Percentiles rank a stretch among this genome's conserved stretches.
Conservation (phyloP, 2,888 invertebrate genomes). For the Celastrina argiolus region DNA sequence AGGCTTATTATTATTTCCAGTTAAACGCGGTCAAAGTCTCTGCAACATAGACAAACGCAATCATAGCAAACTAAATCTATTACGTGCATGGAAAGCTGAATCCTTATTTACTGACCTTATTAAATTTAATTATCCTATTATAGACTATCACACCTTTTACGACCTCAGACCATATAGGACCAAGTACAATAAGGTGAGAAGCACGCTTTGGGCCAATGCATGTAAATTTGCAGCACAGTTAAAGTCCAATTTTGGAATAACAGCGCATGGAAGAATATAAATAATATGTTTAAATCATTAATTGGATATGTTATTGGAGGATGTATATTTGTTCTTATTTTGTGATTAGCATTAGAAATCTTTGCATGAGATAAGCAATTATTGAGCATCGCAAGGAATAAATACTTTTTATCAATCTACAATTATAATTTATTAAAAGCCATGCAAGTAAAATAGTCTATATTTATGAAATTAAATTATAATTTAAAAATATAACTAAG, state of each 20-base stretch:
- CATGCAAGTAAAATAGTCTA: too few species aligned
- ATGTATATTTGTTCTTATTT: background rate
- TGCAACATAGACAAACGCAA: too few species aligned
- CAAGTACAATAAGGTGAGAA: slow-evolving; percentile 51
- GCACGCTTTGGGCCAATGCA: slow-evolving; percentile 56
- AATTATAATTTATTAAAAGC: too few species aligned
- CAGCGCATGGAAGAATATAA: background rate
- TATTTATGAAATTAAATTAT: background rate
- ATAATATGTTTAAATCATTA: background rate
- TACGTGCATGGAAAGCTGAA: background rate
- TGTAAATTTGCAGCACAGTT: slow-evolving; percentile 40
- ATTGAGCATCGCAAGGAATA: too few species aligned
- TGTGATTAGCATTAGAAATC: too few species aligned
- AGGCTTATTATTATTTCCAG: background rate
- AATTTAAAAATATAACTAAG: background rate
- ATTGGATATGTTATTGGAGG: background rate
- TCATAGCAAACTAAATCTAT: background rate
- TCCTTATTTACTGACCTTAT: slow-evolving; percentile 5
- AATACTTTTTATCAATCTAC: too few species aligned
- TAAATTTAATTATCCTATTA: slow-evolving; percentile 20
- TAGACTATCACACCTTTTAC: slow-evolving; percentile 13
- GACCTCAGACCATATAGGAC: slow-evolving; percentile 54
- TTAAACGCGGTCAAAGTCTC: background rate
- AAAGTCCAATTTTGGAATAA: slow-evolving; percentile 18
- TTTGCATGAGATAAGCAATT: too few species aligned